Base-by-base conservation (phyloP, 1,140 invertebrate species). In the Camponotus pennsylvanicus region DNA sequence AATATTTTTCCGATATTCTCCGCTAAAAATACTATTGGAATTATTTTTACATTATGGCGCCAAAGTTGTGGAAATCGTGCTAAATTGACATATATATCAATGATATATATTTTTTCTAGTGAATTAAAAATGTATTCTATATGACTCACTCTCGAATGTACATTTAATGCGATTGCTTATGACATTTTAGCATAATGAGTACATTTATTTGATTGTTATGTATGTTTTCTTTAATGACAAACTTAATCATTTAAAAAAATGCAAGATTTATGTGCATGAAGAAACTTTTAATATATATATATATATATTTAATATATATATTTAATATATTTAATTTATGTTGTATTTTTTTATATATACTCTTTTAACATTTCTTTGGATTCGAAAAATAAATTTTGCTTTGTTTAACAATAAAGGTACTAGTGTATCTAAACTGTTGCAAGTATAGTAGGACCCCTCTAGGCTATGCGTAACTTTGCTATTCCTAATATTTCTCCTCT, bases 241-340 rank as follows among this genome's bases (percentile, higher is more conserved):
- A 66, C 32, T 2, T 79, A 52, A n/a, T 67, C 18, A 42, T 66
- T 67, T 67, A 45, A 66, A 78, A 40, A 67, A 27, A 61, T 67
- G 37, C 42, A 52, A 79, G 55, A 49, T 79, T 52, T 79, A 67
- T 79, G 32, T 15, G 49, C 42, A 66, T 64, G 57, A 6, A 78
- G 40, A 67, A 49, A 27, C 15, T 67, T 45, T 66, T 64, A 45
- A 78, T 78, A 66, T 63, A 78, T 64, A 66, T 49, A 27, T 27
- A 27, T 27, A 27, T 27, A 27, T 59, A 37, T 67, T 79, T 79
- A 79, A 67, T 67, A 79, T 79, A 79, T 79, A 27, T 59, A 37
- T 67, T 79, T 79, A 79, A 67, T 67, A 79, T 79, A 79, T 79
- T 79, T 67, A 67, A 79, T 67, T 79, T 32, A 34, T 79, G n/a